Evolutionary conservation across 2,888 invertebrate genomes (phyloP).

Genomic region (Cabera pusaria): DNA sequence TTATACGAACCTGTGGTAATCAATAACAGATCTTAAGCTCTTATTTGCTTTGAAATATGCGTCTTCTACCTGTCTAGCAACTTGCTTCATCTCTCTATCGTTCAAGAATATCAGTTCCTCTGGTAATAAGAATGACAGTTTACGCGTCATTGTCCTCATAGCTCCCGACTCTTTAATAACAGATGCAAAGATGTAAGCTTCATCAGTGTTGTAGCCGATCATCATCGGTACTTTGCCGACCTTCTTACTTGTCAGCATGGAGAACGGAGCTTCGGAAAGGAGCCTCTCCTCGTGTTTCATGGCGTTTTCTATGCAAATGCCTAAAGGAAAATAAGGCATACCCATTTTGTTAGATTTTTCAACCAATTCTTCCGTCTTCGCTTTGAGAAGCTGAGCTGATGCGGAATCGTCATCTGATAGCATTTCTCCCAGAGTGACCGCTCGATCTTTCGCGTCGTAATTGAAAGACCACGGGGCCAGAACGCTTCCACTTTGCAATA

Average conservation of each 20-base stretch:
- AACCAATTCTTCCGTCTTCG: conserved; percentile 44
- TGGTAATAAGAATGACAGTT: conserved; percentile 52
- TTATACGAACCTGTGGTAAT: conserved; percentile 57
- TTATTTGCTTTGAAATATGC: conserved; percentile 58
- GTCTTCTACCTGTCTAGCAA: conserved; percentile 50
- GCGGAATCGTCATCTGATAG: conserved; percentile 36
- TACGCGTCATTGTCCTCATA: conserved; percentile 38
- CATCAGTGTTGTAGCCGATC: conserved; percentile 65
- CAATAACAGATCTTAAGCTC: conserved; percentile 49
- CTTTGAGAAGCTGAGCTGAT: conserved; percentile 35
- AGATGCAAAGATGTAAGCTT: conserved; percentile 65
- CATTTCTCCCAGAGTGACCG: conserved; percentile 38
- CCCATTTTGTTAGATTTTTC: conserved; percentile 45
- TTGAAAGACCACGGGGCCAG: conserved; percentile 70
- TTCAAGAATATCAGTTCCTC: conserved; percentile 57
- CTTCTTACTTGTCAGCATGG: conserved; percentile 45
- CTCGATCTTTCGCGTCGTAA: conserved; percentile 60
- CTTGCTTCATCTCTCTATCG: conserved; percentile 48
- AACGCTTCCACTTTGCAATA: conserved; percentile 67
- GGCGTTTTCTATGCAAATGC: conserved; percentile 59
- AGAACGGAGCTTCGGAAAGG: conserved; percentile 54
- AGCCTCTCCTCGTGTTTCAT: conserved; percentile 58
- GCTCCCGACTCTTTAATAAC: conserved; percentile 46
- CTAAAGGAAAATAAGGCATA: conserved; percentile 64
- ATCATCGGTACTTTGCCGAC: conserved; percentile 55